These are phyloP conservation scores for Cromileptes altivelis DNA, from an alignment of 2,113 vertebrate genomes.

Conservation along the genomic window DNA sequence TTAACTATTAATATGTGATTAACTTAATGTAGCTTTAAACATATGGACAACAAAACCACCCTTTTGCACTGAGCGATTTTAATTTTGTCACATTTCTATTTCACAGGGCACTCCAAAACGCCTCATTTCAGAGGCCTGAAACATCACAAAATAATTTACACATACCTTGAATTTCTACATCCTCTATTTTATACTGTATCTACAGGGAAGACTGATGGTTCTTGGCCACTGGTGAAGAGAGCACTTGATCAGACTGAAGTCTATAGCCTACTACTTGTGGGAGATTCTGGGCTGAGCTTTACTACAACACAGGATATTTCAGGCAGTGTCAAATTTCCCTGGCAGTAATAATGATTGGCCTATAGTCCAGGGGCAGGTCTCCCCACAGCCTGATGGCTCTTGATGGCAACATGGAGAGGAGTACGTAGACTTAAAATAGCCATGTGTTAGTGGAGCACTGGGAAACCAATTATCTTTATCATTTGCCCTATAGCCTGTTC, in stretches of 20 bases:
- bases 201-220: conserved; percentile 23
- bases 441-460: conserved; percentile 45
- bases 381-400: conserved; percentile 64
- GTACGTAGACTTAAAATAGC: conserved; percentile 62
- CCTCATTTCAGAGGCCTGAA: conserved; percentile 25
- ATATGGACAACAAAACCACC: neutral
- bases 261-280: conserved; percentile 36
- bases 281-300: conserved; percentile 58
- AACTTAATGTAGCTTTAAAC: neutral
- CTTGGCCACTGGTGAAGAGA: conserved; percentile 50
- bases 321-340: conserved; percentile 67
- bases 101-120: conserved; percentile 1
- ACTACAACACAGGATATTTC: conserved; percentile 62
- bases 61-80: neutral
- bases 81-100: neutral
- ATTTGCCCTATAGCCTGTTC: conserved; percentile 75
- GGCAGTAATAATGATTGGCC: conserved; percentile 66
- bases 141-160: conserved; percentile 33
- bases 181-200: conserved; percentile 36
- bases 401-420: conserved; percentile 57
- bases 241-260: conserved; percentile 65
- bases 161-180: conserved; percentile 36
- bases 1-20: neutral
- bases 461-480: conserved; percentile 79
- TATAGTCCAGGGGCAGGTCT: conserved; percentile 50